Base-by-base conservation (phyloP, 2,888 invertebrate genomes). In the Macropis europaea region DNA sequence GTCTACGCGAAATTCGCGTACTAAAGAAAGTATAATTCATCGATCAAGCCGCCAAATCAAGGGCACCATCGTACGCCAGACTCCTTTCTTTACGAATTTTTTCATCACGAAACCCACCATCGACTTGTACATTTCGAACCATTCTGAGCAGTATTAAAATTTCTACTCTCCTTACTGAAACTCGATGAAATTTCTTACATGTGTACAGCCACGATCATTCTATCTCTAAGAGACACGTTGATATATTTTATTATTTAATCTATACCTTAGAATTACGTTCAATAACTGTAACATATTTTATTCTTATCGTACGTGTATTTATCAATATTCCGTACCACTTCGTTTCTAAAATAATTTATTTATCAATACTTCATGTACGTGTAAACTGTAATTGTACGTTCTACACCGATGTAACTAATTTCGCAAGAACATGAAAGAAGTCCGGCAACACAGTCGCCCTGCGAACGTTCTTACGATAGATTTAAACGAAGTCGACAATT, bases 1-100 rank as follows among this genome's bases (percentile, higher is more conserved):
- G 62, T 67, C 68, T 71, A 61, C 66, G 76, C 63, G 72, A 70
- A 61, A 30, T 56, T 75, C 59, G 70, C 64, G 75, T 60, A 54
- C 75, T 63, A 66, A 80, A 81, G 79, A 80, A 80, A 80, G 79
- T 80, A 80, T 79, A 76, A 63, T 64, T 77, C 70, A 80, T 75
- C 60, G 75, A 80, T 73, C 52, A 42, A 68, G 53, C 48, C 48
- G 56, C 32, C 36, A 71, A 66, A 63, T 59, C 40, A 40, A 38
- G 59, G 32, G 45, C 54, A 26, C 40, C 34, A n/a, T 48, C 28
- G n/a, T 17, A 45, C 6, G 60, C 43, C 66, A 32, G 73, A 34
- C 66, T 61, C 52, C 56, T 72, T 61, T 34, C 59, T 48, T 19
- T n/a, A 2, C 5, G 11, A 40, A 13, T 50, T 7, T 3, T 19